Evolutionary conservation across 1,140 invertebrate genomes (phyloP), one percentile per base, ranked within the genome.

Genomic region (Zaprionus kolodkinae): DNA sequence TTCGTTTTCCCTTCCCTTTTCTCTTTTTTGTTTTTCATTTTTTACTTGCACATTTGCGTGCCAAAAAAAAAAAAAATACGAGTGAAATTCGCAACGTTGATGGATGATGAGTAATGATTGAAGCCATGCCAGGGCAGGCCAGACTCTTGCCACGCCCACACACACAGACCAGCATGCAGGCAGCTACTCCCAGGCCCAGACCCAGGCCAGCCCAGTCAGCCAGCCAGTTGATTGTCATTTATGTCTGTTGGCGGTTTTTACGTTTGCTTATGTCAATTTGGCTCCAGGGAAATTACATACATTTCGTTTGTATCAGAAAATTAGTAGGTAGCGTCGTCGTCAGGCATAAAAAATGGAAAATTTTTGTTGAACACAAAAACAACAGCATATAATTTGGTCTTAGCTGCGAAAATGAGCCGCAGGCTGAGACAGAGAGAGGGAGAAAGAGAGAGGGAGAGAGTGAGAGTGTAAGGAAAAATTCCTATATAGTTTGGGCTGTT

Each of bases 81-180:
- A 21, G 66, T 64, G 70, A 72, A 83, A 81, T 89, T 81, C 65
- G 81, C 81, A 89, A 89, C 78, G 85, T 89, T 89, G 85, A 89
- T 89, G 85, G 85, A 89, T 89, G 85, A 89, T 89, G 85, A 89
- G 83, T 89, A 89, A 89, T 89, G 85, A 89, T 89, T 89, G 85
- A 89, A 89, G 85, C 86, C 78, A 89, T 79, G 76, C 78, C 27
- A 30, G 61, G 63, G 60, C 69, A 48, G 62, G 72, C 60, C 64
- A 62, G 38, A 61, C 63, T 60, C 63, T 48, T 68, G 76, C 59
- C 63, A 62, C 60, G 38, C 52, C 35, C 38, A 57, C 38, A 15
- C 25, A 45, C n/a, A 45, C 5, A 45, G n/a, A 36, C 35, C 30
- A 27, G 7, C 66, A 54, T 0, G n/a, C n/a, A n/a, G n/a, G n/a